Conservation (phyloP, 1,140 invertebrate species). For the Trypoxylus dichotomus region DNA sequence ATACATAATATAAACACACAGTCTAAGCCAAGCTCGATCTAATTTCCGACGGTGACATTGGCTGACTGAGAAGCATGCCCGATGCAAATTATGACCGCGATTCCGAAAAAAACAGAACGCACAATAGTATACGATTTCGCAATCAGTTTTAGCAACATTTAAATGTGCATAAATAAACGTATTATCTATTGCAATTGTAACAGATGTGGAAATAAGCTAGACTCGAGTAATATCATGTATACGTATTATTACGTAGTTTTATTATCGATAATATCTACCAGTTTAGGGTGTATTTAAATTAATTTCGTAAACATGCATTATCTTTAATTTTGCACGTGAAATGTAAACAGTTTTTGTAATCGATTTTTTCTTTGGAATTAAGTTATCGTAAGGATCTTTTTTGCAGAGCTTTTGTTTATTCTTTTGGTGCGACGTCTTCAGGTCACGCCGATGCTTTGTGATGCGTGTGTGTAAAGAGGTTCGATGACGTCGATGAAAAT, state of each 20-base stretch:
- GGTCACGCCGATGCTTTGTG: too few relatives aligned
- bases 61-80: background rate
- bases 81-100: conserved; percentile 14
- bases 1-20: background rate
- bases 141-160: background rate
- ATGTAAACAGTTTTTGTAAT: too few relatives aligned
- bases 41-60: conserved; percentile 2
- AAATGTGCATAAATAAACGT: background rate
- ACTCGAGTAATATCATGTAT: background rate
- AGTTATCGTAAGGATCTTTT: too few relatives aligned
- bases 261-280: too few relatives aligned
- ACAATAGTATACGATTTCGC: background rate
- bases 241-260: background rate
- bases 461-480: too few relatives aligned
- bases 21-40: background rate
- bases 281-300: background rate
- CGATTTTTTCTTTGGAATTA: too few relatives aligned
- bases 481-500: too few relatives aligned
- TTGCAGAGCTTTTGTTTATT: too few relatives aligned
- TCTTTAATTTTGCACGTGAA: too few relatives aligned
- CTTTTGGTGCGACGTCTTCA: too few relatives aligned
- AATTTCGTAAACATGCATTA: too few relatives aligned
- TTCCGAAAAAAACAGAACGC: background rate
- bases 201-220: background rate
- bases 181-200: conserved; percentile 2